A percentile compares a stretch with the other conserved stretches of the same genome.
These are phyloP conservation scores for Phyllotreta striolata DNA, from an alignment of 2,888 invertebrate genomes.

Conservation along the genomic window DNA sequence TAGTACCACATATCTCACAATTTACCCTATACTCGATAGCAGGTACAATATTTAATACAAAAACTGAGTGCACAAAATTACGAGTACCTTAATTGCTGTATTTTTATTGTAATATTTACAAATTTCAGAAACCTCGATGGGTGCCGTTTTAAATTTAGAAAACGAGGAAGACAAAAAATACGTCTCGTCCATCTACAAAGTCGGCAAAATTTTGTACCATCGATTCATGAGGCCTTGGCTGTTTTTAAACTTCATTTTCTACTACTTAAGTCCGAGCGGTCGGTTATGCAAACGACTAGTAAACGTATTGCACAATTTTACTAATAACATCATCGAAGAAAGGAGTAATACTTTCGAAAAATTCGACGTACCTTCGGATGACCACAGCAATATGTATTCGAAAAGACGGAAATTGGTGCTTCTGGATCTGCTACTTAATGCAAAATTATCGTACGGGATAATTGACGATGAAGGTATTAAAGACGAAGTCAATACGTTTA, in stretches of 20 bases:
- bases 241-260: slow-evolving; percentile 38
- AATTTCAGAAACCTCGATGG: slow-evolving; percentile 50
- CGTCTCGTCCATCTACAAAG: slow-evolving; percentile 42
- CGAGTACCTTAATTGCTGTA: no score
- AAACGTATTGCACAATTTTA: slow-evolving; percentile 48
- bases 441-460: slow-evolving; percentile 40
- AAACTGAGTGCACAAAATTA: no score
- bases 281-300: slow-evolving; percentile 38
- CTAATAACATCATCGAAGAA: slow-evolving; percentile 47
- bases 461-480: slow-evolving; percentile 61
- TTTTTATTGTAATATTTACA: neutral
- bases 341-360: slow-evolving; percentile 41
- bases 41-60: slow-evolving; percentile 54
- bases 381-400: slow-evolving; percentile 55
- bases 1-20: slow-evolving; percentile 61
- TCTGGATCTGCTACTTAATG: slow-evolving; percentile 49
- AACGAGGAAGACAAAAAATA: slow-evolving; percentile 43
- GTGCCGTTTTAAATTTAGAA: slow-evolving; percentile 41
- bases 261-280: slow-evolving; percentile 31
- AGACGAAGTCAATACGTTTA: slow-evolving; percentile 71
- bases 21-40: slow-evolving; percentile 66
- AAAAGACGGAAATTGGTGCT: slow-evolving; percentile 59
- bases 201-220: slow-evolving; percentile 44
- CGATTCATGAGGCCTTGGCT: slow-evolving; percentile 49
- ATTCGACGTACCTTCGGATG: slow-evolving; percentile 31